Evolutionary conservation across 2,113 vertebrate species (phyloP).

Genomic region (Entomyzon cyanotis): DNA sequence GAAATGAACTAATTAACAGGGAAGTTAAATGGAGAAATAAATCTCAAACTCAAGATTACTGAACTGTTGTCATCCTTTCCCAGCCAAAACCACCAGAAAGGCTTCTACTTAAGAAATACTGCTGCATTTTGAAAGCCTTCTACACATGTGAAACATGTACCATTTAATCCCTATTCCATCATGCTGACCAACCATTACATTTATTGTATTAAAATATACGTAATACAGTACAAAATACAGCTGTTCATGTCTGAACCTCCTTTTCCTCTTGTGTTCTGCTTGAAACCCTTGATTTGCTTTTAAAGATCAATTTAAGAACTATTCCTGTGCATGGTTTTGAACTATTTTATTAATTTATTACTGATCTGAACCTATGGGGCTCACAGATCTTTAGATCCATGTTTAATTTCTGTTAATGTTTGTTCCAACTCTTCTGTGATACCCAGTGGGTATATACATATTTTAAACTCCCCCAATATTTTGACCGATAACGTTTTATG

Average conservation of each 20-base stretch:
- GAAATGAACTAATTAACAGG: constrained; percentile 56
- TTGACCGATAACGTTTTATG: fast-evolving
- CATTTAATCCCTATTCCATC: background rate
- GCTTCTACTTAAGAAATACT: background rate
- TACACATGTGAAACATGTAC: background rate
- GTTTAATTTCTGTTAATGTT: background rate
- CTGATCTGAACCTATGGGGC: background rate
- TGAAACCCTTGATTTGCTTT: background rate
- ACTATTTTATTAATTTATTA: background rate
- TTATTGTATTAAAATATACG: background rate
- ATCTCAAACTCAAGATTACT: background rate
- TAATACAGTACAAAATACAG: background rate
- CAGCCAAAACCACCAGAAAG: background rate
- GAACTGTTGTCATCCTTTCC: background rate
- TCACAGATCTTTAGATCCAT: background rate
- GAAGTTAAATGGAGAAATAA: constrained; percentile 42
- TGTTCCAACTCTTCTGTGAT: background rate
- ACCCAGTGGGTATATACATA: background rate
- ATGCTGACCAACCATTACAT: background rate
- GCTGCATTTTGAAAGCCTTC: background rate
- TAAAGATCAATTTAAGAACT: background rate
- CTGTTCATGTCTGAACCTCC: fast-evolving
- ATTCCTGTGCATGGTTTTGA: background rate
- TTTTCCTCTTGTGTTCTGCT: background rate
- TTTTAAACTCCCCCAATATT: background rate